Percentiles rank a stretch among this genome's conserved stretches.
Evolutionary conservation across 2,113 vertebrate genomes (phyloP).

Genomic region (Macrotis lagotis): DNA sequence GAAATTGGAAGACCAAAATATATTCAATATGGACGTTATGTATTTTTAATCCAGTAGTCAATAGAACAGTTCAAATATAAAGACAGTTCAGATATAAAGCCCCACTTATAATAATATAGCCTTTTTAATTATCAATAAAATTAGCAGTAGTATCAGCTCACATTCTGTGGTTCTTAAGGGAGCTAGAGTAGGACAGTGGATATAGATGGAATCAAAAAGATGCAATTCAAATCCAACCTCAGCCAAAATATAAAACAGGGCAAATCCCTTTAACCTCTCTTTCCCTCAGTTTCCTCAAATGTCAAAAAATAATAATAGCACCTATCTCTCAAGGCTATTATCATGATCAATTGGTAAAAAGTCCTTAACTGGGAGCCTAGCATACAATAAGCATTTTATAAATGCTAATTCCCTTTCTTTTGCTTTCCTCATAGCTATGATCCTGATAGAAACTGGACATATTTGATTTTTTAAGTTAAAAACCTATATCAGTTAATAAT

Average conservation of each 20-base stretch:
- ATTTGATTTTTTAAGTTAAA: neutral
- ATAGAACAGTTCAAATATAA: neutral
- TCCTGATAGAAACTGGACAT: neutral
- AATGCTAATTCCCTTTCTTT: neutral
- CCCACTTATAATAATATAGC: neutral
- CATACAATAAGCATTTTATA: neutral
- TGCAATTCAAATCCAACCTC: neutral
- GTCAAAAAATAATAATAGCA: too few species aligned
- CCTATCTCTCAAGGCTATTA: neutral
- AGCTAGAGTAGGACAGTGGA: neutral
- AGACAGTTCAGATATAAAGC: neutral
- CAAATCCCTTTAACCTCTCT: neutral
- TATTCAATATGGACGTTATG: neutral
- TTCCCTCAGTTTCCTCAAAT: neutral
- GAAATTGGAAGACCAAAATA: neutral
- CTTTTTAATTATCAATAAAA: neutral
- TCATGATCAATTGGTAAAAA: neutral
- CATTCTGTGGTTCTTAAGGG: neutral
- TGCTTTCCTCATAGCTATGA: neutral
- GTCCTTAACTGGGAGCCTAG: neutral
- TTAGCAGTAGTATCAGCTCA: neutral
- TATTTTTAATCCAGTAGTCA: neutral
- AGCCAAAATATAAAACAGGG: neutral
- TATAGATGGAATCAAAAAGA: neutral
- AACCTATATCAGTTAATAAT: too few species aligned